phyloP scores from a whole-genome alignment of 2,888 invertebrate genomes.

The Plutella xylostella region DNA sequence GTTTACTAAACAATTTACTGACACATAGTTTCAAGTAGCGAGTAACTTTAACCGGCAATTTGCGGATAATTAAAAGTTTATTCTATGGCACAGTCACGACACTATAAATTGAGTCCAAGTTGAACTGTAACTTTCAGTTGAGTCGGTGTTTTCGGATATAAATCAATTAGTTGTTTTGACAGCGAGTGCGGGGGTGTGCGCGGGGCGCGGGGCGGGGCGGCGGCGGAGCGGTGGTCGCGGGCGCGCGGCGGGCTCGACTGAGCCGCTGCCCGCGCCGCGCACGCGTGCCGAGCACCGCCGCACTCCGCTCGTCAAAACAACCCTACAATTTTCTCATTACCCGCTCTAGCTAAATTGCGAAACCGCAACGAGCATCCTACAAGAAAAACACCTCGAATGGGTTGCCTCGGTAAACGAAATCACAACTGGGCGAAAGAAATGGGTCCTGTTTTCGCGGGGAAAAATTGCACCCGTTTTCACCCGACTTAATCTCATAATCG shows the following conservation, averaged over 20 bases:
- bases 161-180: conserved; percentile 59
- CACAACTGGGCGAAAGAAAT: conserved; percentile 45
- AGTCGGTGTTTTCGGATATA: conserved; percentile 32
- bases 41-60: conserved; percentile 7
- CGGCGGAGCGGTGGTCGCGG: conserved; percentile 19
- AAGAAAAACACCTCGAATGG: conserved; percentile 24
- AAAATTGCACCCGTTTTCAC: conserved; percentile 33
- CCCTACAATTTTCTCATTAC: conserved; percentile 56
- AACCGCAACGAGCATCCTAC: conserved; percentile 45
- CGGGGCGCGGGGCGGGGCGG: conserved; percentile 23
- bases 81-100: conserved; percentile 25
- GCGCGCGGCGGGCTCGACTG: conserved; percentile 17
- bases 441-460: conserved; percentile 6
- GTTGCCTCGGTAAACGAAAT: conserved; percentile 47
- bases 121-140: conserved; percentile 23
- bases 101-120: conserved; percentile 25
- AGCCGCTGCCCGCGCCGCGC: conserved; percentile 33
- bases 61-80: conserved; percentile 7
- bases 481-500: conserved; percentile 45
- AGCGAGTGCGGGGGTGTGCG: conserved; percentile 26
- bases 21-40: conserved; percentile 1
- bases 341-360: conserved; percentile 56
- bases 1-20: too few relatives aligned
- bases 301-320: background rate
- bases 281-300: conserved; percentile 6